phyloP scores from a whole-genome alignment of 1,140 invertebrate species.

The Drosophila parvula region DNA sequence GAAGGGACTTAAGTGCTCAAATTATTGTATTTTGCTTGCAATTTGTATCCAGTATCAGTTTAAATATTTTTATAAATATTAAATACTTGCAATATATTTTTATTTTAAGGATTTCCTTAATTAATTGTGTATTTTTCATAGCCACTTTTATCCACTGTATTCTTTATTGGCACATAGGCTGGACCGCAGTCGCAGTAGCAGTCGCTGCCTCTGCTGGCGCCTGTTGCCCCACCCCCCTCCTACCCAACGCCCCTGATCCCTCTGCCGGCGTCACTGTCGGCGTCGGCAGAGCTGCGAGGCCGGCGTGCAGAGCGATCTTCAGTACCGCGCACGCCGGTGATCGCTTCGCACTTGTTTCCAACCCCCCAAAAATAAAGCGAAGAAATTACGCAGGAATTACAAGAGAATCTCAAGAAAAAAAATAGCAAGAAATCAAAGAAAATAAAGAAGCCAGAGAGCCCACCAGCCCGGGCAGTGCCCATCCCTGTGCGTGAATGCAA shows the following conservation, averaged over 20 bases:
- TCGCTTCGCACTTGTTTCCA: conserved; percentile 70
- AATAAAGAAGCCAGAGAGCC: background rate
- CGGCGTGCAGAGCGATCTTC: conserved; percentile 60
- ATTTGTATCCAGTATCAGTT: too few relatives aligned
- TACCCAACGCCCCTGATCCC: background rate
- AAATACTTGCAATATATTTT: background rate
- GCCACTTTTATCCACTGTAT: conserved; percentile 24
- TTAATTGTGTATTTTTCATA: background rate
- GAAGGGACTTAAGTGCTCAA: too few relatives aligned
- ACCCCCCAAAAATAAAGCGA: conserved; percentile 12
- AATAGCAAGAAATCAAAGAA: conserved; percentile 1
- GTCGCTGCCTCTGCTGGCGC: conserved; percentile 9
- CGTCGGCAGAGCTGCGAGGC: conserved; percentile 19
- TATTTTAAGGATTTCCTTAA: background rate
- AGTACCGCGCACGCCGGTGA: conserved; percentile 78
- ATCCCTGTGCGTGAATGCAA: conserved; percentile 4
- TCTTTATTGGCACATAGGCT: conserved; percentile 22
- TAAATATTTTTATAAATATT: too few relatives aligned
- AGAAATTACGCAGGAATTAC: conserved; percentile 7
- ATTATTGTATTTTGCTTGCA: too few relatives aligned
- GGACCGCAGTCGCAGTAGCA: conserved; percentile 11
- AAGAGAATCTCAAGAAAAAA: conserved; percentile 2
- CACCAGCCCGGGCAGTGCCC: background rate
- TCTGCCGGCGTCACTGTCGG: conserved; percentile 12
- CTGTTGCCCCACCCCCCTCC: background rate